Base-by-base conservation (phyloP, 2,113 vertebrate species). In the Toxotes jaculatrix region DNA sequence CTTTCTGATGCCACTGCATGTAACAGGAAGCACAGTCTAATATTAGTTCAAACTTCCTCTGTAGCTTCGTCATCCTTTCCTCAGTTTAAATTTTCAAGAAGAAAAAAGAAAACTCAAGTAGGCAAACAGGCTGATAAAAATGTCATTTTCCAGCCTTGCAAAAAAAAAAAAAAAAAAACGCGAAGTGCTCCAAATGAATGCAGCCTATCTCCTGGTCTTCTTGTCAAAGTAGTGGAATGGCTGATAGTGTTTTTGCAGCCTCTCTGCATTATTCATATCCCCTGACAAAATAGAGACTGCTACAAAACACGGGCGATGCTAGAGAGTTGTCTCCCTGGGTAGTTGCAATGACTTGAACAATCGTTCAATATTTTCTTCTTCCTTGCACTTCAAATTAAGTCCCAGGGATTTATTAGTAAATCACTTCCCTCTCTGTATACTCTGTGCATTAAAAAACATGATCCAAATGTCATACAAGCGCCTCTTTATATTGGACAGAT, bases 261-360 rank as follows among this genome's bases (percentile, higher is more conserved):
- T 72, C 3, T 27, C 13, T 90, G 84, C 82, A 88, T 91, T 65
- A 88, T 91, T 88, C 80, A 88, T 82, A 53, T 78, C 76, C 69
- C 19, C 65, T 86, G 86, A 79, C 86, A 81, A 79, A 88, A 68
- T 14, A 89, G 56, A 83, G 75, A 73, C 19, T 21, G 47, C 36
- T 69, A 66, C 64, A 80, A 73, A 82, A 85, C 78, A 77, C 61
- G 27, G 42, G 45, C 51, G 71, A 74, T 38, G 65, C 71, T 80
- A 27, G 47, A 63, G 53, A 60, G 55, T 56, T 67, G 51, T 74
- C 57, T 84, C 61, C 27, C 43, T 63, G 61, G 77, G 65, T 68
- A 62, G 27, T 32, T 78, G 62, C 12, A 27, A 34, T 43, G 23
- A 70, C 81, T 61, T 65, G 13, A 72, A 67, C 77, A 68, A 55